Evolutionary conservation across 2,797 vertebrate genomes (phyloP), one percentile per base, ranked within the genome.

Genomic region (Propithecus perrieri): DNA sequence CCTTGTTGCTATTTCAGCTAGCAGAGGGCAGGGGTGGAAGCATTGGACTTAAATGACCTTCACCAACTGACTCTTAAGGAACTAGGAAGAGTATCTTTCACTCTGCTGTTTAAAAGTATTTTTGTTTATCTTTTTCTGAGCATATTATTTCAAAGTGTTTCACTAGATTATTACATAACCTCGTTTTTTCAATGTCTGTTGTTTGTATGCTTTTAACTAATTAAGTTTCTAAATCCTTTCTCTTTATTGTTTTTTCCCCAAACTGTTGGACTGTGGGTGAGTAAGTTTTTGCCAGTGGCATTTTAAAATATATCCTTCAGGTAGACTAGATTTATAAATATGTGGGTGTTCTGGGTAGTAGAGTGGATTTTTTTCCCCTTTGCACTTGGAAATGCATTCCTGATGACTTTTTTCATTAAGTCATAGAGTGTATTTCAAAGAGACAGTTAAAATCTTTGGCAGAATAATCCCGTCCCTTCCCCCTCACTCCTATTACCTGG

Each of bases 131-230:
- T 97, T 97, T 91, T 55, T 61, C 33, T 95, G 94, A 78, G 48
- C 95, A 89, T 95, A 94, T 35, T 63, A 24, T 98, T 97, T 98
- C 94, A 96, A 94, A 98, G 96, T 88, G 80, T 89, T 94, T 98
- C 55, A 75, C 46, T 97, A 85, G 83, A 88, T 80, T 92, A 85
- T 90, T 96, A 96, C 57, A 76, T 94, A 97, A 91, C 65, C 38
- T 95, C 35, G 85, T 76, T 69, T 94, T 97, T 97, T 78, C 57
- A 35, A 17, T 85, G 41, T 93, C 63, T 94, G 2, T 96, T 95
- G 3, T 57, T 57, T 83, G 46, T 53, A 43, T 96, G 53, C 53
- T 94, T 97, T 96, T 91, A 35, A 88, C 93, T 83, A 75, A 75
- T 63, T 96, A 88, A 22, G 24, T 94, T 30, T 96, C 83, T 91